These are phyloP conservation scores for Perognathus longimembris DNA, from an alignment of 2,113 vertebrate genomes.

Conservation along the genomic window DNA sequence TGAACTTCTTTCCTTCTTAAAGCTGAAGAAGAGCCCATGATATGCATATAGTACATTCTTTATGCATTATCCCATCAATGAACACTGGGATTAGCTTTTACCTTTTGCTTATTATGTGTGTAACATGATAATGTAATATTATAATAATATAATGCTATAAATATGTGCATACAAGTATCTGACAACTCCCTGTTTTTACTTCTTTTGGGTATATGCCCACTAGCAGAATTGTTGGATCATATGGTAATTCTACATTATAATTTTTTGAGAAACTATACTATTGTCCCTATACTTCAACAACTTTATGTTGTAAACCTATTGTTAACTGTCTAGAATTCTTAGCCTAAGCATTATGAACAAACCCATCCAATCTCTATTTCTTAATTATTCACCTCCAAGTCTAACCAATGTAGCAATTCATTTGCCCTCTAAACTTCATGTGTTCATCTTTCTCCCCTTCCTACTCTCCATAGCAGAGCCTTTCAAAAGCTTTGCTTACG, in stretches of 20 bases:
- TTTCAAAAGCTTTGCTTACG: slow-evolving; percentile 7
- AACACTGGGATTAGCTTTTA: not conserved
- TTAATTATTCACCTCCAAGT: not conserved
- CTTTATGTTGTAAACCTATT: slow-evolving; percentile 17
- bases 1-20: slow-evolving; percentile 7
- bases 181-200: not conserved
- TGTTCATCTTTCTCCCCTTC: slow-evolving; percentile 1
- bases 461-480: not conserved
- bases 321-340: not conserved
- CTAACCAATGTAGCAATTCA: not conserved
- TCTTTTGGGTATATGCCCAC: not conserved
- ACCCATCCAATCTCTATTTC: not conserved
- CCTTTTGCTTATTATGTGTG: not conserved
- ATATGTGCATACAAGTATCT: not conserved
- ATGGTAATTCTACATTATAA: not conserved
- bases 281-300: slow-evolving; percentile 13
- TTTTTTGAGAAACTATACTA: not conserved
- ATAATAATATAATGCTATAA: not conserved
- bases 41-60: not conserved
- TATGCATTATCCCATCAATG: not conserved
- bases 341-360: not conserved
- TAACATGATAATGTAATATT: too few species aligned
- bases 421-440: slow-evolving; percentile 3
- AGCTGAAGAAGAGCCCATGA: slow-evolving; percentile 1
- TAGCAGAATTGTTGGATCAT: slow-evolving; percentile 14